Base-by-base conservation (phyloP, 2,888 invertebrate species). In the Macrosoma leucophasiata region DNA sequence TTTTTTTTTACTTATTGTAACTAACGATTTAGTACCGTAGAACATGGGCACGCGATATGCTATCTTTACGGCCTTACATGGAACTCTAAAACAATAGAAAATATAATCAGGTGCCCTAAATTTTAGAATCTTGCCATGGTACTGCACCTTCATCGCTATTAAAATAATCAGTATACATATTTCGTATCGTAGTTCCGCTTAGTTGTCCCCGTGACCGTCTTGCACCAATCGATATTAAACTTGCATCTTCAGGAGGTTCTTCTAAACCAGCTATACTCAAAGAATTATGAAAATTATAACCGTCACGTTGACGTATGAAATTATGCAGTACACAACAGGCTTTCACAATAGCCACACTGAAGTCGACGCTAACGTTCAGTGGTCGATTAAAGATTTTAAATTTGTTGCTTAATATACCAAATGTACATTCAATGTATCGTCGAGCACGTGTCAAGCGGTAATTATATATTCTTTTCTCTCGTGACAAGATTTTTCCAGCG, bases 331-430 rank as follows among this genome's bases (percentile, higher is more conserved):
- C 31, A 24, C 31, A 31, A 31, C 31, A 31, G 11, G 24, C 31
- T 31, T 31, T 31, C 9, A 29, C 21, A 20, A 29, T 20, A 21
- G 13, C 29, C 13, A 29, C 29, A 29, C 21, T 21, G 14, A 29
- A 29, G 13, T 29, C 29, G 3, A 13, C 25, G 27, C 21, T 33
- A 14, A 48, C 46, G 35, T 43, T 33, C 22, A 49, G 25, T 20
- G 44, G 46, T 22, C 41, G 34, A 24, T 49, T 37, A 28, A 44
- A 44, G 36, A 47, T 47, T 18, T 41, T 30, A n/a, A n/a, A n/a
- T 17, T 30, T 30, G 23, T 30, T 30, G 17, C 23, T 23, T 30
- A 30, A 17, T 29, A 29, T 20, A 5, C 20, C 20, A n/a, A 20
- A 20, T 8, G 20, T 20, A 17, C 8, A 40, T 23, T 21, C 14